phyloP scores from a whole-genome alignment of 2,797 vertebrate species.

The Eremophila alpestris region DNA sequence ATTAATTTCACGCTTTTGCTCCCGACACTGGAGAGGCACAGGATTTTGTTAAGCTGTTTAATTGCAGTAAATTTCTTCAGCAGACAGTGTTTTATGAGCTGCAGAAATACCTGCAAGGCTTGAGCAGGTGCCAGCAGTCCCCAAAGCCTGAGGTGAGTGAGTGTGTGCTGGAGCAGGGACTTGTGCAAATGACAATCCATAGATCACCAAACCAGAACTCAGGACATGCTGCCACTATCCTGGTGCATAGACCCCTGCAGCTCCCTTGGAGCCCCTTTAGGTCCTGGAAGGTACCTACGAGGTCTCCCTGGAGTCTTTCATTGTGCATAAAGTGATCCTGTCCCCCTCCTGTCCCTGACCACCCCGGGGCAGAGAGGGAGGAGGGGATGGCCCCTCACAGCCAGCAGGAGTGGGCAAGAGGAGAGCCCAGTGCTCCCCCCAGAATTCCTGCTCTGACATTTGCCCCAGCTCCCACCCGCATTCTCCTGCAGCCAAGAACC shows the following conservation, averaged over 20 bases:
- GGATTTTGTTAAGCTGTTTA: neutral
- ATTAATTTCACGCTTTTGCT: neutral
- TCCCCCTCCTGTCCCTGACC: no score
- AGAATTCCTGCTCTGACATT: neutral
- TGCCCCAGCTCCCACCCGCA: neutral
- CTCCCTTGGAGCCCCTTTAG: neutral
- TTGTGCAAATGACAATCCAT: neutral
- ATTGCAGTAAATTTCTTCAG: neutral
- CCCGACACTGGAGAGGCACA: neutral
- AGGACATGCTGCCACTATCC: neutral
- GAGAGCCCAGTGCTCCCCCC: neutral
- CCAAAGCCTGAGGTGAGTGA: neutral
- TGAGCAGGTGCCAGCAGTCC: neutral
- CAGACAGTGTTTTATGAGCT: neutral
- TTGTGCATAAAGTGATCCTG: fast-evolving
- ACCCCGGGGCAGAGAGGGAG: neutral
- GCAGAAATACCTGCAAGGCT: neutral
- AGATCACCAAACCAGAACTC: neutral
- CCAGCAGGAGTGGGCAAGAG: neutral
- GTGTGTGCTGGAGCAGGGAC: neutral
- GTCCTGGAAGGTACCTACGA: neutral
- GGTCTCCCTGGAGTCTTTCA: no score
- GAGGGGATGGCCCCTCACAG: neutral
- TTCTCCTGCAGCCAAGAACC: neutral
- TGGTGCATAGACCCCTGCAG: neutral